These are phyloP conservation scores for Thecocarcelia acutangulata DNA, from an alignment of 2,888 invertebrate genomes.

Conservation along the genomic window DNA sequence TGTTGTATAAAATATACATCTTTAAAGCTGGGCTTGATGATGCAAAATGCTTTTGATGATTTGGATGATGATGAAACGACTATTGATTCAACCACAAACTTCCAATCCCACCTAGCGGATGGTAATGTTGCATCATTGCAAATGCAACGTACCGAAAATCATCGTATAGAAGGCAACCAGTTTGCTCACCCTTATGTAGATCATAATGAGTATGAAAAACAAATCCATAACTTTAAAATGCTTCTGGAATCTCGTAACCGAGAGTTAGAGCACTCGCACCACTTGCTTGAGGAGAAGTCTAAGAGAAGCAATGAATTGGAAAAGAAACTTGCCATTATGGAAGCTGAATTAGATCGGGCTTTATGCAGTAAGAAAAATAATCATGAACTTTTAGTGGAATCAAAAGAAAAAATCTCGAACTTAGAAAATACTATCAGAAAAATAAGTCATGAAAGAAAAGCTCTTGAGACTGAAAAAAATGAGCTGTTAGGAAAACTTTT, in stretches of 20 bases:
- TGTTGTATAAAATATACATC: neutral
- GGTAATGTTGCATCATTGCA: slow-evolving; percentile 4
- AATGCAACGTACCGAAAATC: slow-evolving; percentile 24
- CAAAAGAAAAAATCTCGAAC: slow-evolving; percentile 79
- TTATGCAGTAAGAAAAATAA: slow-evolving; percentile 84
- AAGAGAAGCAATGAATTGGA: slow-evolving; percentile 81
- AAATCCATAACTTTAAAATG: slow-evolving; percentile 76
- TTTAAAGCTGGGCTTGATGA: slow-evolving; percentile 84
- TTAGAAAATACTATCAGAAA: slow-evolving; percentile 77
- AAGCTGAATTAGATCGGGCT: slow-evolving; percentile 85
- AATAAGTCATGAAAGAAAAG: slow-evolving; percentile 81
- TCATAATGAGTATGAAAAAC: slow-evolving; percentile 63
- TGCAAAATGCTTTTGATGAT: slow-evolving; percentile 87
- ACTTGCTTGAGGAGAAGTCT: slow-evolving; percentile 76
- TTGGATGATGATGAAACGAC: slow-evolving; percentile 86
- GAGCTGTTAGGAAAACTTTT: slow-evolving; percentile 83
- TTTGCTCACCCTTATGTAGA: slow-evolving; percentile 15
- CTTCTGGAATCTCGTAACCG: slow-evolving; percentile 82
- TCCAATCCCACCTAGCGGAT: slow-evolving; percentile 72
- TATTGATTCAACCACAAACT: slow-evolving; percentile 83
- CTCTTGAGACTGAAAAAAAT: slow-evolving; percentile 81
- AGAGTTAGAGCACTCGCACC: slow-evolving; percentile 81
- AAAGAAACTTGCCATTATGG: slow-evolving; percentile 83
- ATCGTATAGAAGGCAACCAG: slow-evolving; percentile 27
- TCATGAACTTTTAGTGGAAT: slow-evolving; percentile 84